phyloP scores from a whole-genome alignment of 2,113 vertebrate genomes.

The Spea bombifrons region DNA sequence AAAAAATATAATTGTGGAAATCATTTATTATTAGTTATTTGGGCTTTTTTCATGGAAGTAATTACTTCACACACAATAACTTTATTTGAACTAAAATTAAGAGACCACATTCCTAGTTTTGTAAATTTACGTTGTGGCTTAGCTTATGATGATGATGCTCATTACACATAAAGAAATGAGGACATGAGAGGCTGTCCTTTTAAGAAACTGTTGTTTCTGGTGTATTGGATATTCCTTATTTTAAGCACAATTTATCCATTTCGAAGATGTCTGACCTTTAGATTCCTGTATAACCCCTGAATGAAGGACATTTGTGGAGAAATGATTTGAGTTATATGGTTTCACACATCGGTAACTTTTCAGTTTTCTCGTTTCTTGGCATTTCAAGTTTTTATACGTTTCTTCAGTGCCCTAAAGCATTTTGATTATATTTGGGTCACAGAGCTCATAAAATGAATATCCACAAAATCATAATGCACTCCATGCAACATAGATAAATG shows the following conservation, averaged over 20 bases:
- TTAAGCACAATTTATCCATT: conserved; percentile 16
- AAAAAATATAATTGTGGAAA: no score
- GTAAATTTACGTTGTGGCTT: no score
- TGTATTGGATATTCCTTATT: background rate
- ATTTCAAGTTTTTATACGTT: conserved; percentile 34
- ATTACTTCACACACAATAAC: background rate
- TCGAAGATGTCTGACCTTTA: conserved; percentile 32
- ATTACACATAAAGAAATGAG: no score
- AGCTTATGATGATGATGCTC: no score
- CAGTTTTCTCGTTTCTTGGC: conserved; percentile 39
- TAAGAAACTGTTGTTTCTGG: no score
- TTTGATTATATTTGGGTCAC: conserved; percentile 43
- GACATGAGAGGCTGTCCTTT: no score
- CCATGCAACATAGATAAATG: background rate
- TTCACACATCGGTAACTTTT: conserved; percentile 40
- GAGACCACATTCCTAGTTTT: no score
- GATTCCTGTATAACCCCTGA: conserved; percentile 31
- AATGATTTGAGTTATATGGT: conserved; percentile 41
- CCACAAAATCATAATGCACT: conserved; percentile 23
- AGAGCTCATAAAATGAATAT: conserved; percentile 34
- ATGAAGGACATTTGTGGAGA: conserved; percentile 42
- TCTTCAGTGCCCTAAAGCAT: conserved; percentile 29
- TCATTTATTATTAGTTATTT: no score
- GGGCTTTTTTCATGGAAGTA: background rate
- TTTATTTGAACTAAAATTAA: no score